Evolutionary conservation across 2,797 vertebrate species (phyloP).

Genomic region (Hydrolagus colliei): DNA sequence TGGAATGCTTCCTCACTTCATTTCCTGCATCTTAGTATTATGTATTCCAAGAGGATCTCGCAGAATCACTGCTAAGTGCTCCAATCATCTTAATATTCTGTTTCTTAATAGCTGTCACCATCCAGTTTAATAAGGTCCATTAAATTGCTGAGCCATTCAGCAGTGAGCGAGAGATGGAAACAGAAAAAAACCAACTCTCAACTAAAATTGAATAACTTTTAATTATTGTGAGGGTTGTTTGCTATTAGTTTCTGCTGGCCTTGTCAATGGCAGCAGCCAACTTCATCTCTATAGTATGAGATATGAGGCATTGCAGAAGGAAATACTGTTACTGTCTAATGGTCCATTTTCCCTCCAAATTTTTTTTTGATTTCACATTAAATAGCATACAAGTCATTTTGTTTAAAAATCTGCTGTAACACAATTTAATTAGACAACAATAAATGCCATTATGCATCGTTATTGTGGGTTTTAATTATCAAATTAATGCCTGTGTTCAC

Average conservation of each 20-base stretch:
- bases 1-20: neutral
- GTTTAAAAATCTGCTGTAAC: neutral
- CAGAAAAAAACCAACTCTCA: neutral
- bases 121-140: conserved; percentile 27
- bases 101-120: conserved; percentile 27
- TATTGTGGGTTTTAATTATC: neutral
- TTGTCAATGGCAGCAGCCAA: neutral
- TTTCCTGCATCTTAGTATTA: conserved; percentile 13
- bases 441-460: neutral
- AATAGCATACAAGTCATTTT: neutral
- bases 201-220: conserved; percentile 16
- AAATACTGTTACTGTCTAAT: neutral
- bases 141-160: conserved; percentile 28
- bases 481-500: neutral
- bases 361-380: neutral
- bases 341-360: neutral
- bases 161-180: conserved; percentile 7
- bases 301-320: neutral
- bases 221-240: conserved; percentile 2
- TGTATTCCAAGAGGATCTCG: conserved; percentile 23
- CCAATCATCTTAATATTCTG: conserved; percentile 31
- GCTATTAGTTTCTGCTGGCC: neutral
- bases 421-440: neutral
- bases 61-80: conserved; percentile 24
- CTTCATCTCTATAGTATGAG: no score